phyloP scores from a whole-genome alignment of 2,888 invertebrate species.

The Salticus scenicus region DNA sequence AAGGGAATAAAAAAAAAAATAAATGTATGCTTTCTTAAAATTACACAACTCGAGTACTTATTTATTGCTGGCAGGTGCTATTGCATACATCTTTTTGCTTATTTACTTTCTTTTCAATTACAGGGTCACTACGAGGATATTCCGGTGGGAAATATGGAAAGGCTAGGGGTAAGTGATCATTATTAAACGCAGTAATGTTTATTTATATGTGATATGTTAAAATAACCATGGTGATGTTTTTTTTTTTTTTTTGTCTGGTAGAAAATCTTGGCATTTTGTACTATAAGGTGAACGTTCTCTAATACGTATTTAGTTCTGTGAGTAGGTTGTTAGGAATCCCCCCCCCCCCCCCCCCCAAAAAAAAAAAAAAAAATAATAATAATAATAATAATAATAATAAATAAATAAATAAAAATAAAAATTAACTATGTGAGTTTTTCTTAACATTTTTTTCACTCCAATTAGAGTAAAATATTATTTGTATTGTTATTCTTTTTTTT shows the following conservation, averaged over 20 bases:
- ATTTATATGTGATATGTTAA: conserved; percentile 10
- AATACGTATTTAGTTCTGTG: conserved; percentile 32
- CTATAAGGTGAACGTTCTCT: background rate
- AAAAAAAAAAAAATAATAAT: no score
- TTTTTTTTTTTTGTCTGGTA: conserved; percentile 39
- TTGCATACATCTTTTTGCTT: background rate
- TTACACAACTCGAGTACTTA: background rate
- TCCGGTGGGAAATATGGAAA: conserved; percentile 44
- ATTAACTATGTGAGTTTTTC: no score
- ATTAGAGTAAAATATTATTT: no score
- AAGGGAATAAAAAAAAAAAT: background rate
- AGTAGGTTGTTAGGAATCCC: conserved; percentile 14
- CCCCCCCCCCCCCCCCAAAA: background rate
- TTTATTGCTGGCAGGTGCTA: background rate
- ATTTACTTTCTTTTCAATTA: background rate
- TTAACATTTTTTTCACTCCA: no score
- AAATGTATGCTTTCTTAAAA: background rate
- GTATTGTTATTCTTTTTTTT: no score
- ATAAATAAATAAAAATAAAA: no score
- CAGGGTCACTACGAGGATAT: conserved; percentile 62
- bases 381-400: no score
- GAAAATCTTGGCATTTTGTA: conserved; percentile 22
- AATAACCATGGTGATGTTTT: background rate
- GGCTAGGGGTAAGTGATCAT: conserved; percentile 56
- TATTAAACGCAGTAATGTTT: background rate